Conservation (phyloP, 1,140 invertebrate species). For the Diprion similis region DNA sequence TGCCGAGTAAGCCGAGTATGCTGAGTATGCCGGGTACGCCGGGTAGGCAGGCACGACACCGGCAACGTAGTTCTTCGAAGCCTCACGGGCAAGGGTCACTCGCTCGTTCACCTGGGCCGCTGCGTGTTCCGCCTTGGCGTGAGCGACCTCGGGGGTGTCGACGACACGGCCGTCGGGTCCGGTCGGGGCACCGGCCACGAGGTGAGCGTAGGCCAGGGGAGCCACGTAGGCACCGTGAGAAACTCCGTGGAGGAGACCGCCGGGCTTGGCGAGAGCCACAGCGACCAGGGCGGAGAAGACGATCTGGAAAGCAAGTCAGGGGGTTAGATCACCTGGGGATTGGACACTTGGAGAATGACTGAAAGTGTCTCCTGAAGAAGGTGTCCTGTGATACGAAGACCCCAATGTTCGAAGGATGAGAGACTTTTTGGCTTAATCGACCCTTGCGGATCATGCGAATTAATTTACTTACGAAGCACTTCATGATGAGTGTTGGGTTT, state of each 20-base stretch:
- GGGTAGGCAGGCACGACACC: background rate
- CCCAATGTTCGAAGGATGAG: too few relatives aligned
- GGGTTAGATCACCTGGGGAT: too few relatives aligned
- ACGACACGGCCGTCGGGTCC: conserved; percentile 60
- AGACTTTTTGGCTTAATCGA: too few relatives aligned
- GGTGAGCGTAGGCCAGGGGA: conserved; percentile 25
- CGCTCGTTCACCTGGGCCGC: conserved; percentile 59
- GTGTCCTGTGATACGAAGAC: too few relatives aligned
- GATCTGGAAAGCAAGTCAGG: conserved; percentile 20
- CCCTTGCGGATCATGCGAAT: too few relatives aligned
- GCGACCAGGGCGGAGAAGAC: conserved; percentile 34
- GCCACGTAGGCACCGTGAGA: conserved; percentile 29
- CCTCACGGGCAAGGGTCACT: conserved; percentile 42
- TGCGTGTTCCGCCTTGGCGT: conserved; percentile 63
- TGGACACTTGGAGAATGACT: too few relatives aligned
- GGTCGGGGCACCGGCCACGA: conserved; percentile 32
- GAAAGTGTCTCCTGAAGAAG: too few relatives aligned
- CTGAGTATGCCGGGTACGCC: background rate
- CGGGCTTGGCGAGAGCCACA: conserved; percentile 38
- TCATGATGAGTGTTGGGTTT: background rate
- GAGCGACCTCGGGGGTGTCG: conserved; percentile 64
- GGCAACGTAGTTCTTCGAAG: background rate
- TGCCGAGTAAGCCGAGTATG: background rate
- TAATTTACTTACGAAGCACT: background rate
- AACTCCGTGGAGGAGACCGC: conserved; percentile 26